Percentiles rank a stretch among this genome's conserved stretches.
phyloP scores from a whole-genome alignment of 2,113 vertebrate genomes.

The Dasyornis broadbenti region DNA sequence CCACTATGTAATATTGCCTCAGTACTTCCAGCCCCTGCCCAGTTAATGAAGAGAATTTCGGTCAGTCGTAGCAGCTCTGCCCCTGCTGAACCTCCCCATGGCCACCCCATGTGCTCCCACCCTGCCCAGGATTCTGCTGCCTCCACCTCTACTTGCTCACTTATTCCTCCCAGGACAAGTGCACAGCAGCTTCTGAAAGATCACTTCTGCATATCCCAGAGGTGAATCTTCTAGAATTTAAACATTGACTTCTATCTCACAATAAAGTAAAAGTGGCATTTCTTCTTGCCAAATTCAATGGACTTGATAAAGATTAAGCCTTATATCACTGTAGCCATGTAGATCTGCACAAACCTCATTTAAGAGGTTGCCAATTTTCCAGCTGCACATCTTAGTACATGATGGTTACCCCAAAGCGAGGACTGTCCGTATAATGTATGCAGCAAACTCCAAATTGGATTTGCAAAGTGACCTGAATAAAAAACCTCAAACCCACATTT shows the following conservation, averaged over 20 bases:
- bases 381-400: neutral
- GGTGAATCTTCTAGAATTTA: neutral
- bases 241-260: neutral
- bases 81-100: neutral
- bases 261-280: neutral
- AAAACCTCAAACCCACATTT: neutral
- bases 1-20: neutral
- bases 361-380: neutral
- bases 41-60: neutral
- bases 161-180: neutral
- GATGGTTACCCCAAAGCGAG: neutral
- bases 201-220: neutral
- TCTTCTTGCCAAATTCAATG: neutral
- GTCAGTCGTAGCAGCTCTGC: neutral
- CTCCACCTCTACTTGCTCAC: neutral
- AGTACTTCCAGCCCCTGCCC: neutral
- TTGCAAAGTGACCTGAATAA: neutral
- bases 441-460: neutral
- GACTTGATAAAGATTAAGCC: neutral
- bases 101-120: neutral
- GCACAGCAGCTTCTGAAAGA: neutral
- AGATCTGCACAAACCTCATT: neutral
- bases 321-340: neutral
- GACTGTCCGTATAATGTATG: neutral
- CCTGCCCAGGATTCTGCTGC: neutral